Evolutionary conservation across 2,113 vertebrate genomes (phyloP).

Genomic region (Falcunculus frontatus): DNA sequence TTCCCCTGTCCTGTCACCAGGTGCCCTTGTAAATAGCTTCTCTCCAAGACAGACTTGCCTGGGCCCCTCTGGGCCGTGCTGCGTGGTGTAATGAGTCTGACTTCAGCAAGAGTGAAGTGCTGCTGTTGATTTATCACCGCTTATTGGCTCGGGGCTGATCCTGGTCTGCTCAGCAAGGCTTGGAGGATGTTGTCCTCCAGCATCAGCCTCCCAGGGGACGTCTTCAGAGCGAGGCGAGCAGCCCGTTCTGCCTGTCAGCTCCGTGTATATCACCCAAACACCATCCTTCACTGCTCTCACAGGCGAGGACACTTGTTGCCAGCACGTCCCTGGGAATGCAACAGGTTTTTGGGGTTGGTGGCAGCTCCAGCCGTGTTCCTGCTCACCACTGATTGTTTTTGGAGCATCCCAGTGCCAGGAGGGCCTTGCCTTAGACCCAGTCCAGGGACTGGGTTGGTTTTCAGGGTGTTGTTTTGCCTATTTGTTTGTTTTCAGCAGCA

Average conservation of each 20-base stretch:
- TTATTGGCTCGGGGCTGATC: neutral
- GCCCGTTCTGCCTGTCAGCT: neutral
- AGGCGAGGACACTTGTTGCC: neutral
- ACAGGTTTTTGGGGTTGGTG: neutral
- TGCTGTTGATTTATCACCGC: neutral
- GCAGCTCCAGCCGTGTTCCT: neutral
- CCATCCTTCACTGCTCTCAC: neutral
- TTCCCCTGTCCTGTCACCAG: neutral
- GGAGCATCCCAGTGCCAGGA: neutral
- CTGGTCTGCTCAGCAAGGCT: neutral
- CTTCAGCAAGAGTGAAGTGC: neutral
- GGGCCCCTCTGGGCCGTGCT: neutral
- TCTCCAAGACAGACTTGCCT: neutral
- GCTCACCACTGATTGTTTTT: fast-evolving
- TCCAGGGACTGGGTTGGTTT: neutral
- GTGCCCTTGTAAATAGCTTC: neutral
- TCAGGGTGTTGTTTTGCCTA: neutral
- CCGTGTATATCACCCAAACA: neutral
- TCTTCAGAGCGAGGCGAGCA: neutral
- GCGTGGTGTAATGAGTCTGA: neutral
- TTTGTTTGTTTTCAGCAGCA: neutral
- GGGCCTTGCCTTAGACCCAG: neutral
- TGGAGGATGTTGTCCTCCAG: neutral
- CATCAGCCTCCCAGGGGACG: neutral
- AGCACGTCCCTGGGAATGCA: neutral